phyloP scores from a whole-genome alignment of 2,797 vertebrate species.

The Luscinia megarhynchos region DNA sequence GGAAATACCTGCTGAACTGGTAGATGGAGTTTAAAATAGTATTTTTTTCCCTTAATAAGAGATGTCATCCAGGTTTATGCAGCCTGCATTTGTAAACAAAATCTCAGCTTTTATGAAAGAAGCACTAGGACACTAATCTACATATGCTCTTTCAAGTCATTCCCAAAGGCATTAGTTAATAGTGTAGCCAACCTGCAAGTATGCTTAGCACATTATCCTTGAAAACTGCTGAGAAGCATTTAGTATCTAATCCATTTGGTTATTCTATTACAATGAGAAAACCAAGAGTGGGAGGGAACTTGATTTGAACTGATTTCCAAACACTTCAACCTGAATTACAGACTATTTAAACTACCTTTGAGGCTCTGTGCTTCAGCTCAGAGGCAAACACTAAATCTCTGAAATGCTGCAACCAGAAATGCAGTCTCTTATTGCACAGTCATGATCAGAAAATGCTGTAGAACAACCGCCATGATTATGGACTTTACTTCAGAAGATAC shows the following conservation, averaged over 20 bases:
- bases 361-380: not conserved
- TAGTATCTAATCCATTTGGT: not conserved
- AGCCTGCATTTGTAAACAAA: not conserved
- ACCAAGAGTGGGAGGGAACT: not conserved
- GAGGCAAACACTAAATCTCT: not conserved
- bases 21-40: not conserved
- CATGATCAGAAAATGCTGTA: not conserved
- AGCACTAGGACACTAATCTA: not conserved
- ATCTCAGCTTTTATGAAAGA: not conserved
- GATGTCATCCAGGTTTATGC: not conserved
- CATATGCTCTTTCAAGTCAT: not conserved
- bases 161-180: not conserved
- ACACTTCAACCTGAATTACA: not conserved
- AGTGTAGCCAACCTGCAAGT: not conserved
- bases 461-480: not conserved
- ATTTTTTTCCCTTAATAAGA: not conserved
- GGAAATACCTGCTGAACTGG: not conserved
- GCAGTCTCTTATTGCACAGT: not conserved
- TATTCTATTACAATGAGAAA: not conserved
- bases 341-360: not conserved
- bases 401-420: not conserved
- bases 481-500: not conserved
- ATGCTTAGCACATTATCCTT: not conserved
- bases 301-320: not conserved
- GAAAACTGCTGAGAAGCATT: not conserved